phyloP scores from a whole-genome alignment of 2,113 vertebrate genomes.

The Dipodomys ordii region DNA sequence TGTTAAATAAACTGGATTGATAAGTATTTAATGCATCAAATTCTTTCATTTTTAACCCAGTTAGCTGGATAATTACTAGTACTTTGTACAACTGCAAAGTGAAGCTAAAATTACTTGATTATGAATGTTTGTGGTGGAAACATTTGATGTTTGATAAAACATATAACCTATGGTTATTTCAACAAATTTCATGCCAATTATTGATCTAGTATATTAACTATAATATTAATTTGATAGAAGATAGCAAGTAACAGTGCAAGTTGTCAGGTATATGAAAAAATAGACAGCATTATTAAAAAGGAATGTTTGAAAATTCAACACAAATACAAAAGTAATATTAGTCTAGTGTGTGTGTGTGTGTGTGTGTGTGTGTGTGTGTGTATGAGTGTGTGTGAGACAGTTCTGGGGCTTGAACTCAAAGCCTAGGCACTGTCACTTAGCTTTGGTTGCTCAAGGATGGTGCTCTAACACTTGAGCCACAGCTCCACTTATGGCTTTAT shows the following conservation, averaged over 20 bases:
- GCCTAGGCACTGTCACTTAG: too few relatives aligned
- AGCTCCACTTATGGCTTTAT: too few relatives aligned
- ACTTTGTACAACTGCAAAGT: slow-evolving; percentile 50
- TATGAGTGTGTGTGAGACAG: too few relatives aligned
- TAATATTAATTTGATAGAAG: not conserved
- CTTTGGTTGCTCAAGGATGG: too few relatives aligned
- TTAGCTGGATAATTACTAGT: not conserved
- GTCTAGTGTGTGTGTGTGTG: too few relatives aligned
- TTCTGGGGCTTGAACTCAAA: too few relatives aligned
- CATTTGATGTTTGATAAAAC: slow-evolving; percentile 68
- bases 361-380: too few relatives aligned
- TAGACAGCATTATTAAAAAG: not conserved
- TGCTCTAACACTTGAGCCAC: too few relatives aligned
- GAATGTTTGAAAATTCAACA: slow-evolving; percentile 3
- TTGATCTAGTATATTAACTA: slow-evolving; percentile 34
- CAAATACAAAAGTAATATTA: slow-evolving; percentile 17
- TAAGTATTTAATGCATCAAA: slow-evolving; percentile 28
- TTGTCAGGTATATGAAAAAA: not conserved
- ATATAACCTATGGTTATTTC: slow-evolving; percentile 56
- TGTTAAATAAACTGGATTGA: slow-evolving; percentile 14
- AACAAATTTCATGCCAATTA: slow-evolving; percentile 50
- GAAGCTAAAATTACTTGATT: slow-evolving; percentile 74
- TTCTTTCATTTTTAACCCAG: slow-evolving; percentile 7
- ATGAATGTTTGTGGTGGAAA: slow-evolving; percentile 73
- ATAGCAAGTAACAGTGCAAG: not conserved